These are phyloP conservation scores for Cremastinae sp. DNA, from an alignment of 2,888 invertebrate genomes.

Conservation along the genomic window DNA sequence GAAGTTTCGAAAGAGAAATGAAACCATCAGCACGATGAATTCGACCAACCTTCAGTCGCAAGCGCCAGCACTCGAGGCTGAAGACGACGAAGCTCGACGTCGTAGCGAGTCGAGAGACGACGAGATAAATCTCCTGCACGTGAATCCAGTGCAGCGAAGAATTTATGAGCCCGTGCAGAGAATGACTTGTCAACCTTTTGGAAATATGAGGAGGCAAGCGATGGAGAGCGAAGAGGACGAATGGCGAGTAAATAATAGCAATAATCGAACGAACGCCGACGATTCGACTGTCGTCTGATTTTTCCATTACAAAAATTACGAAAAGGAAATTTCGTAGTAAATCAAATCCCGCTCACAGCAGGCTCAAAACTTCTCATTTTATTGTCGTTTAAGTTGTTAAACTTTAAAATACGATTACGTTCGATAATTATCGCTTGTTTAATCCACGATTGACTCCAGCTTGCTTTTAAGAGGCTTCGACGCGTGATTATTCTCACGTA, in stretches of 20 bases:
- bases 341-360: constrained; percentile 7
- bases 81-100: constrained; percentile 9
- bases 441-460: constrained; percentile 10
- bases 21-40: constrained; percentile 61
- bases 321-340: neutral
- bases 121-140: constrained; percentile 43
- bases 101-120: constrained; percentile 53
- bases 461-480: constrained; percentile 21
- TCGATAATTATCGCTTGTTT: constrained; percentile 17
- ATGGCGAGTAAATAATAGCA: constrained; percentile 45
- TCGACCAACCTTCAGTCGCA: constrained; percentile 24
- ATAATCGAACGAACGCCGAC: constrained; percentile 49
- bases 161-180: constrained; percentile 74
- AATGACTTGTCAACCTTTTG: constrained; percentile 74
- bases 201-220: constrained; percentile 59
- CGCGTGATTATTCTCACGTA: constrained; percentile 13
- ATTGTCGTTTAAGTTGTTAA: constrained; percentile 7
- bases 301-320: neutral
- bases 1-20: constrained; percentile 88
- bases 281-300: constrained; percentile 62
- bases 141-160: constrained; percentile 70
- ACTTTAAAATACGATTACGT: neutral
- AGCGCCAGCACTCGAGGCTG: constrained; percentile 46
- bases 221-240: constrained; percentile 20
- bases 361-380: constrained; percentile 18